phyloP scores from a whole-genome alignment of 1,140 invertebrate genomes.

The Cyclargus thomasi region DNA sequence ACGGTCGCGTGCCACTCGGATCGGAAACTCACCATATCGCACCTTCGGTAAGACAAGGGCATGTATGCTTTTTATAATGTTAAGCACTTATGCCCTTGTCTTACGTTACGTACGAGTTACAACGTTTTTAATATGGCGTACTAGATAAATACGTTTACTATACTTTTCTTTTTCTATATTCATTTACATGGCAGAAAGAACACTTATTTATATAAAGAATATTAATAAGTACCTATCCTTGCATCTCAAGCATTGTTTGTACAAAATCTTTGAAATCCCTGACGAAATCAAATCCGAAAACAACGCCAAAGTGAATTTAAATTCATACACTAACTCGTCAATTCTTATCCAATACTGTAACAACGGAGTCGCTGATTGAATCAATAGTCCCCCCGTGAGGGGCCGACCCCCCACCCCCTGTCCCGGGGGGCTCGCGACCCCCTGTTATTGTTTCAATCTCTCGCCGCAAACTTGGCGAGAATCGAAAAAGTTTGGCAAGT shows the following conservation, averaged over 20 bases:
- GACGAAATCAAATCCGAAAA: not conserved
- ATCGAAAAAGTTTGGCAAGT: conserved; percentile 41
- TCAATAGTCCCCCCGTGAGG: conserved; percentile 15
- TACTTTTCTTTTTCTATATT: too few relatives aligned
- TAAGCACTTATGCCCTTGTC: too few relatives aligned
- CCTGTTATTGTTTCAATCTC: conserved; percentile 60
- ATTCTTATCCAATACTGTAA: conserved; percentile 12
- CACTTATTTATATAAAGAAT: too few relatives aligned
- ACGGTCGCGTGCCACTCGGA: too few relatives aligned
- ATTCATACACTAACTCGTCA: conserved; percentile 10
- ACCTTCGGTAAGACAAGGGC: too few relatives aligned
- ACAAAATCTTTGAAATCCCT: not conserved
- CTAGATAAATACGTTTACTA: too few relatives aligned
- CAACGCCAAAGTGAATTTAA: conserved; percentile 3
- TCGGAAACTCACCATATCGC: too few relatives aligned
- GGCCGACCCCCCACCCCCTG: not conserved
- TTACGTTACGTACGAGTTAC: too few relatives aligned
- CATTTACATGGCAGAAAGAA: not conserved
- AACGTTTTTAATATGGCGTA: too few relatives aligned
- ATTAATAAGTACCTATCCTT: not conserved
- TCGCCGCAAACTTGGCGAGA: conserved; percentile 36
- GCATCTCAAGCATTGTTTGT: not conserved
- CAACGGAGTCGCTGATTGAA: conserved; percentile 3
- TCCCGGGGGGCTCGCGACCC: conserved; percentile 34
- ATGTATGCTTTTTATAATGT: too few relatives aligned